Percentiles rank a stretch among this genome's conserved stretches.
Evolutionary conservation across 2,797 vertebrate species (phyloP).

Genomic region (Eulemur albifrons): DNA sequence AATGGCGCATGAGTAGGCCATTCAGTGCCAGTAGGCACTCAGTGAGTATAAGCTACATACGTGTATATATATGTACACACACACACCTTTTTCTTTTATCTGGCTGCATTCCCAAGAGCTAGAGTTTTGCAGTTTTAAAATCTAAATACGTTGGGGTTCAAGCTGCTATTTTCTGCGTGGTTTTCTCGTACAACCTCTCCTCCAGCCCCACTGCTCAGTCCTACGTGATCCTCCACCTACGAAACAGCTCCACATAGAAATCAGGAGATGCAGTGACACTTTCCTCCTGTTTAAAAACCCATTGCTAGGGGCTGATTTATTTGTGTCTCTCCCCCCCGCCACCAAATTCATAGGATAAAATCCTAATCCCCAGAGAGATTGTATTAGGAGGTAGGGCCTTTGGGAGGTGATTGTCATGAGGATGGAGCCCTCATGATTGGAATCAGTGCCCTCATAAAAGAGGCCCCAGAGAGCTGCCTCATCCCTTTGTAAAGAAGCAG

Average conservation of each 20-base stretch:
- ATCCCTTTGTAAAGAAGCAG: neutral
- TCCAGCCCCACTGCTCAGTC: neutral
- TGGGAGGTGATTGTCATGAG: neutral
- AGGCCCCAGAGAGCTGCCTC: neutral
- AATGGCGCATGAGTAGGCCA: fast-evolving
- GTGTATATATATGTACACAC: fast-evolving
- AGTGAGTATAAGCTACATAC: neutral
- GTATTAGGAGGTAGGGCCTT: neutral
- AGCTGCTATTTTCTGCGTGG: neutral
- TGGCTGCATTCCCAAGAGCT: neutral
- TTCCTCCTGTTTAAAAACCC: neutral
- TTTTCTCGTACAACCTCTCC: neutral
- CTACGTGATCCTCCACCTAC: neutral
- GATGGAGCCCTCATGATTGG: neutral
- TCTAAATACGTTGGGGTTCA: neutral
- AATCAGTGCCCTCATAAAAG: neutral
- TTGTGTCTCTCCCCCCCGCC: neutral
- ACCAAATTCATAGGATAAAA: neutral
- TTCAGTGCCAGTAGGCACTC: neutral
- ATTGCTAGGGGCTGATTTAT: neutral
- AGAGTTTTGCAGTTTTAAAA: neutral
- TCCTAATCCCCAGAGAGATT: neutral
- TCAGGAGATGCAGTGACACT: neutral
- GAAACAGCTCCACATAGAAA: neutral
- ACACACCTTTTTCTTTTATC: neutral